Base-by-base conservation (phyloP, 2,113 vertebrate species). In the Suncus etruscus region DNA sequence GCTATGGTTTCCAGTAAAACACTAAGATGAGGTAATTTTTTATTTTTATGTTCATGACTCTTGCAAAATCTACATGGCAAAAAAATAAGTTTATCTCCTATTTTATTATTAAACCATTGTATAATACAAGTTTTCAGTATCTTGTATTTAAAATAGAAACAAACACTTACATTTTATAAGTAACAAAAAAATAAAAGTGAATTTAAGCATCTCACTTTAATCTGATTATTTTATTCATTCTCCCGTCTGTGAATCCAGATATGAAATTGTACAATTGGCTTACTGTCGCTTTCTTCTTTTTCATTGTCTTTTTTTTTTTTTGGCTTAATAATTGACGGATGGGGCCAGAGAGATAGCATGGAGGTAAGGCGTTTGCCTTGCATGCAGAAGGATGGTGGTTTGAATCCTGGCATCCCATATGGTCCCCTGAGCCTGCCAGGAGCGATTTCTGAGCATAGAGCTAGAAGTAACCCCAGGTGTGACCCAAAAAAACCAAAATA, bases 1-100 rank as follows among this genome's bases (percentile, higher is more conserved):
- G 69, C 75, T 89, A 69, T 87, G 45, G 69, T 86, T 95, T 95
- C 94, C 94, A 95, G 83, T 78, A 91, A 96, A 96, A 94, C 69
- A 47, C 25, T 66, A 85, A 94, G 95, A 86, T 93, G 24, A 96
- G 92, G 92, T 93, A 85, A 85, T 90, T 27, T 89, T 77, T 92
- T 70, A 87, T 72, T 82, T 51, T 80, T 93, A 85, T 74, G 69
- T 95, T 90, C 83, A 86, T 39, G 45, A 92, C 45, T 91, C 86
- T 85, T 92, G 48, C 66, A 93, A 92, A 95, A 91, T 48, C 18
- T 75, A 86, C 39, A 39, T 15, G 54, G 48, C 76, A 91, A 51
- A 0, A 79, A 25, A 86, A 90, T 85, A 16, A 63, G 48, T 63
- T 90, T 84, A 81, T 12, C 47, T n/a, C 10, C 87, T 90, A 27